Evolutionary conservation across 2,113 vertebrate genomes (phyloP).

Genomic region (Protobothrops flavoviridis): DNA sequence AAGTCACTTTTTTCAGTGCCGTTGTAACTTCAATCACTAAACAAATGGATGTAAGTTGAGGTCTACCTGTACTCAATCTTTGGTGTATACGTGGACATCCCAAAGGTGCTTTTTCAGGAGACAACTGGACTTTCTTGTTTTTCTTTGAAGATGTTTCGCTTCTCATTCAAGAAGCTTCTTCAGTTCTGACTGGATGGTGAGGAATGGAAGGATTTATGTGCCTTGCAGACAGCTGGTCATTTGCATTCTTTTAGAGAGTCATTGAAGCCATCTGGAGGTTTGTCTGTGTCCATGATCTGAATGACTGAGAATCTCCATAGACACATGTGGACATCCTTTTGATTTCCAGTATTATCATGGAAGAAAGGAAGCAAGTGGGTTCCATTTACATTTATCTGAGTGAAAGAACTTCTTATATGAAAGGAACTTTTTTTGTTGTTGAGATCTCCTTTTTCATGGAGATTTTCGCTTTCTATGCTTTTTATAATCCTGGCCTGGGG

Average conservation of each 20-base stretch:
- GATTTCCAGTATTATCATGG: not conserved
- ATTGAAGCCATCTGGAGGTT: too few species aligned
- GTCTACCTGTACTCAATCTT: not conserved
- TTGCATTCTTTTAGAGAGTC: too few species aligned
- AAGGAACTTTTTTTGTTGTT: not conserved
- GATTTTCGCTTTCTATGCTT: not conserved
- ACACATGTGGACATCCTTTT: not conserved
- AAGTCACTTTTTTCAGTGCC: not conserved
- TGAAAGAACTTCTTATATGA: not conserved
- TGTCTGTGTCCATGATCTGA: too few species aligned
- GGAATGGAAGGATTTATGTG: too few species aligned
- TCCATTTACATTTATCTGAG: not conserved
- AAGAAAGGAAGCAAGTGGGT: not conserved
- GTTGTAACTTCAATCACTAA: not conserved
- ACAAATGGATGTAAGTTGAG: not conserved
- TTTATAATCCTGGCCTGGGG: not conserved
- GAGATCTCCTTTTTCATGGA: not conserved
- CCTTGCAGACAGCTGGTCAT: too few species aligned
- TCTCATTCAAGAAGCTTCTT: too few species aligned
- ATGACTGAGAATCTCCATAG: too few species aligned
- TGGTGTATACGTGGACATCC: not conserved
- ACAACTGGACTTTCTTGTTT: too few species aligned
- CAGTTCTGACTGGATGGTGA: too few species aligned
- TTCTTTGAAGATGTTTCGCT: too few species aligned
- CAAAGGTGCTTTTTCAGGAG: too few species aligned